Evolutionary conservation across 2,888 invertebrate genomes (phyloP), one percentile per base, ranked within the genome.

Genomic region (Macaria notata): DNA sequence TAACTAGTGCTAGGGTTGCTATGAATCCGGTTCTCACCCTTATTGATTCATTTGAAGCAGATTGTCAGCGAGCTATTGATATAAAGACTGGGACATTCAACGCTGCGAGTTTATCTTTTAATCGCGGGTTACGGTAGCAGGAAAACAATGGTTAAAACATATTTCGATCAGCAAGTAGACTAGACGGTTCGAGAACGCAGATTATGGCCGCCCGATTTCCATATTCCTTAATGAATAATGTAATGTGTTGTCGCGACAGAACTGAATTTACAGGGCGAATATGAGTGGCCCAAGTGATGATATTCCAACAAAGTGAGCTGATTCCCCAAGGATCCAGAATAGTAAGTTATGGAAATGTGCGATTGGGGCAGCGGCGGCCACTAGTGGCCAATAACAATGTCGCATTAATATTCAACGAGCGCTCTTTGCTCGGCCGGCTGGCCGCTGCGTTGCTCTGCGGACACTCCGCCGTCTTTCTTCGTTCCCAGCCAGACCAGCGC

Each of bases 271-370:
- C 76, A 79, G 81, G 80, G 75, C 74, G 79, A 77, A 83, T 82
- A 83, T 83, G 81, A 81, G 80, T 79, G 75, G 78, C 70, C 73
- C 78, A 75, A 83, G 78, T 81, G 81, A 84, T 87, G 79, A 85
- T 88, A 86, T 88, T 87, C 78, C 78, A 83, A 84, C 80, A 79
- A 80, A 83, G 83, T 75, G 84, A 83, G 83, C 81, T 83, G 87
- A 87, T 86, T 86, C 88, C 85, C 88, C 83, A 81, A 82, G 88
- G 88, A 88, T 88, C 81, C 84, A 81, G 90, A 87, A 91, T 91
- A 91, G 88, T 91, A 91, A 91, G 88, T 90, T 91, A 91, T 90
- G 90, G 88, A 86, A 91, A 91, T 90, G 85, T 80, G 86, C 88
- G 89, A 86, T 88, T 88, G 88, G 89, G 90, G 88, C 87, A 88